phyloP scores from a whole-genome alignment of 2,888 invertebrate species.

The Coronaproctus castanopsis region DNA sequence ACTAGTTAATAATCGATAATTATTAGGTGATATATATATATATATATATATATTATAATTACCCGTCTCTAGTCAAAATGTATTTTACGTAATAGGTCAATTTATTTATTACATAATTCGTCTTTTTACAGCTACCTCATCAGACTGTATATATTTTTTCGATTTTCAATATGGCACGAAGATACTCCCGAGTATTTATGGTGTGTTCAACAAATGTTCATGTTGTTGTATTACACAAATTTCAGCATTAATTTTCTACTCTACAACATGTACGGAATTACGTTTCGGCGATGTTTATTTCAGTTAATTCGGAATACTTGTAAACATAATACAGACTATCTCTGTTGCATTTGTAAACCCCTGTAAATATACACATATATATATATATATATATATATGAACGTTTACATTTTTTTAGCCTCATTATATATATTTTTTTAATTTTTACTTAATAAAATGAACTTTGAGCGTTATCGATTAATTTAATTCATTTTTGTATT shows the following conservation, averaged over 20 bases:
- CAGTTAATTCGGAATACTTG: conserved; percentile 29
- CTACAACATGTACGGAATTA: conserved; percentile 39
- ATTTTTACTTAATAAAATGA: no score
- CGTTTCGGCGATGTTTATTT: conserved; percentile 35
- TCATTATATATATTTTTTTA: no score
- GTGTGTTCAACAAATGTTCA: conserved; percentile 37
- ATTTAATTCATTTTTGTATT: no score
- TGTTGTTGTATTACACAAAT: conserved; percentile 42
- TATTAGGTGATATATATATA: no score
- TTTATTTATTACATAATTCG: no score
- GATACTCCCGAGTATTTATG: conserved; percentile 28
- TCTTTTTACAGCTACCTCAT: conserved; percentile 34
- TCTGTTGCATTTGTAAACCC: not conserved
- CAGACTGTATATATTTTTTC: conserved; percentile 32
- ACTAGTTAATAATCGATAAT: no score
- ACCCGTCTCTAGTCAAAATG: no score
- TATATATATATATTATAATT: no score
- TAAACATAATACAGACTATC: not conserved
- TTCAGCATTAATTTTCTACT: conserved; percentile 42
- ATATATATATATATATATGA: not conserved
- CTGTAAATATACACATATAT: not conserved
- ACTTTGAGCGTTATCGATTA: no score
- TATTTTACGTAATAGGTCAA: no score
- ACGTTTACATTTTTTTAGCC: no score
- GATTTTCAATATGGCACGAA: conserved; percentile 29